phyloP scores from a whole-genome alignment of 2,888 invertebrate species.

The Serripes groenlandicus region DNA sequence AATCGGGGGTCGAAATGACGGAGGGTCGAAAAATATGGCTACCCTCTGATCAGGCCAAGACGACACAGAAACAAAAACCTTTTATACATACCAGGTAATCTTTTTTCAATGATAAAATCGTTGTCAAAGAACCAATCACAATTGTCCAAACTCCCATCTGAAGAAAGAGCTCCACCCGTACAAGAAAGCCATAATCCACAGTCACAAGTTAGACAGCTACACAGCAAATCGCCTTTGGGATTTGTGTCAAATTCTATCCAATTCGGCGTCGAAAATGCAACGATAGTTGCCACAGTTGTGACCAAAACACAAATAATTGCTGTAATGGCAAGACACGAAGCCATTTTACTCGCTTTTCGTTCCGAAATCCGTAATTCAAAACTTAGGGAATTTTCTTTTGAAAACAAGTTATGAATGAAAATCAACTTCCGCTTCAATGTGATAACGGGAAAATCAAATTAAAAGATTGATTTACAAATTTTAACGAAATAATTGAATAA shows the following conservation, averaged over 20 bases:
- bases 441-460: no score
- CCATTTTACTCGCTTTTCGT: conserved; percentile 66
- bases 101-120: conserved; percentile 76
- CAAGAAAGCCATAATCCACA: conserved; percentile 81
- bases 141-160: conserved; percentile 74
- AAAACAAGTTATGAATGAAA: neutral
- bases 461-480: no score
- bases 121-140: conserved; percentile 80
- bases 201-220: conserved; percentile 71
- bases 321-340: conserved; percentile 77
- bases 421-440: conserved; percentile 56
- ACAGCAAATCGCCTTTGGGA: conserved; percentile 54
- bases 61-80: neutral
- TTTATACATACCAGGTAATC: conserved; percentile 73
- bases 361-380: conserved; percentile 14
- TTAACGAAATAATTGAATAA: no score
- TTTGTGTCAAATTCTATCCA: conserved; percentile 76
- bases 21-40: no score
- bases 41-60: no score
- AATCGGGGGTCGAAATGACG: no score
- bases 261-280: conserved; percentile 81
- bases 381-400: neutral
- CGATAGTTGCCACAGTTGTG: conserved; percentile 82
- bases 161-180: conserved; percentile 54
- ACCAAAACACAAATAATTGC: conserved; percentile 81